A percentile compares a stretch with the other conserved stretches of the same genome.
phyloP scores from a whole-genome alignment of 2,888 invertebrate genomes.

The Norana najaformis region DNA sequence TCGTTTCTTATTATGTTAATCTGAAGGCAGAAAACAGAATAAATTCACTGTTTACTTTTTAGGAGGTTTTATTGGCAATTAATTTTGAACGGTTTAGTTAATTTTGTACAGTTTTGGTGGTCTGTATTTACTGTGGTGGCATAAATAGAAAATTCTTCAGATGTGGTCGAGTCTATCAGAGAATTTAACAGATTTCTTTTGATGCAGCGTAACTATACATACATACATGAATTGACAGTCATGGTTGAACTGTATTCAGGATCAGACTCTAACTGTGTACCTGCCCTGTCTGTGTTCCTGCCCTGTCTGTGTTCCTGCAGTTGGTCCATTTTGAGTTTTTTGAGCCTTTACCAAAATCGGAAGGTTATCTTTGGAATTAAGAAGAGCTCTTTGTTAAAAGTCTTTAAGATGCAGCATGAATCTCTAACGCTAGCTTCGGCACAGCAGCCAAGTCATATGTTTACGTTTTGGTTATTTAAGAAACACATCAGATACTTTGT shows the following conservation, averaged over 20 bases:
- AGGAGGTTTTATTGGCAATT: slow-evolving; percentile 3
- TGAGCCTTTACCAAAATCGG: neutral
- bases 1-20: neutral
- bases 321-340: neutral
- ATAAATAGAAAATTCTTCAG: neutral
- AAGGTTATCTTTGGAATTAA: neutral
- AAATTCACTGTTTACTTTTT: too few species aligned
- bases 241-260: neutral
- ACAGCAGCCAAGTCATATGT: too few species aligned
- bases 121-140: neutral
- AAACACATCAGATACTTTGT: too few species aligned
- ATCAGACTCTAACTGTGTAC: too few species aligned
- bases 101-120: neutral
- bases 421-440: too few species aligned
- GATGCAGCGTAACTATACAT: too few species aligned
- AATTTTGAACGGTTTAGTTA: neutral
- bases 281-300: neutral
- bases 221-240: neutral
- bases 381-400: neutral
- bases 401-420: too few species aligned
- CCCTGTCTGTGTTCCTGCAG: neutral
- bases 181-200: neutral
- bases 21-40: neutral
- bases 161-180: neutral
- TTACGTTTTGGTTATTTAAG: too few species aligned